Evolutionary conservation across 1,140 invertebrate species (phyloP), one percentile per base, ranked within the genome.

Genomic region (Drosophila kikkawai): DNA sequence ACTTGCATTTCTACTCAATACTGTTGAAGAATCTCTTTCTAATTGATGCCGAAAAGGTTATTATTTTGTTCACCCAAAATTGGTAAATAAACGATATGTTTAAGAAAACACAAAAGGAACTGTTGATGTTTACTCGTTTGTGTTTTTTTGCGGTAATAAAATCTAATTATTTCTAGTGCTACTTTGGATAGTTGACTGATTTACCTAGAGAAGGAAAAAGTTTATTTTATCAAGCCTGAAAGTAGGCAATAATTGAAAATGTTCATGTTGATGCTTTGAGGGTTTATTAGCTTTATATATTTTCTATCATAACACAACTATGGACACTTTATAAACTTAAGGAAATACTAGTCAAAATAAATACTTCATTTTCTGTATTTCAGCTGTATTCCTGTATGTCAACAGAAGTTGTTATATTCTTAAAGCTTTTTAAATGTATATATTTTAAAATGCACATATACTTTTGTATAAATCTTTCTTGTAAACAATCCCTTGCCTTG

Each of bases 1-100:
- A 77, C 32, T 58, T 48, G 75, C 75, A 77, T 77, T 77, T 77
- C 29, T 59, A 77, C 53, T 77, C 47, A 67, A 68, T 60, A 60
- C 50, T 77, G 63, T 77, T 77, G 39, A 50, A 39, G 63, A 76
- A 77, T 77, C 74, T 76, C 45, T 26, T 26, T 48, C 41, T 12
- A 56, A 68, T 71, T 32, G 9, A 73, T 34, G 67, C 55, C 44
- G 53, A 50, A 47, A 71, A 41, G 42, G 29, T 71, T 51, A 59
- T 71, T 59, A 50, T 70, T 59, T 59, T 68, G 65, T 71, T 73
- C 69, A 71, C 44, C 36, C 67, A n/a, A 73, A 73, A 73, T 73
- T 73, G 69, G 53, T 59, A 42, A 73, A 73, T 29, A 73, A 73
- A 73, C 44, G 42, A 50, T 58, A 71, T 41, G n/a, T 50, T 71